Conservation (phyloP, 2,888 invertebrate species). For the Drosophila melanosoma region DNA sequence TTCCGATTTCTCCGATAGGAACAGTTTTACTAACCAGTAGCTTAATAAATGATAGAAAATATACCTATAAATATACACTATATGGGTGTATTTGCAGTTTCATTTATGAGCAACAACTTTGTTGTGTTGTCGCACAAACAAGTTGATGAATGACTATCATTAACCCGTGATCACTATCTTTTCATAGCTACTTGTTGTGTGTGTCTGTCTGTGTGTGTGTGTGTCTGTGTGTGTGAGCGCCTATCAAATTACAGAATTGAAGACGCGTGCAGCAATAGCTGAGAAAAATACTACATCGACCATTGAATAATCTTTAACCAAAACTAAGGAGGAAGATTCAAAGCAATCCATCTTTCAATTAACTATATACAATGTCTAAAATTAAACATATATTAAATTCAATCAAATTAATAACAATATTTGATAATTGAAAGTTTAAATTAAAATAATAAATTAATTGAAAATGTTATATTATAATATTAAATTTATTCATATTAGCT, state of each 20-base stretch:
- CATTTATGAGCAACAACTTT: not conserved
- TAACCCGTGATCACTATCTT: constrained; percentile 18
- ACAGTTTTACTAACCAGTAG: not conserved
- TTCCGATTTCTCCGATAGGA: not conserved
- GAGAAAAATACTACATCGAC: not conserved
- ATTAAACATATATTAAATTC: not conserved
- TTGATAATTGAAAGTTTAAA: not conserved
- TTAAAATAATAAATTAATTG: not conserved
- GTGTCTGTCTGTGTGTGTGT: not conserved
- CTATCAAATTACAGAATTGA: constrained; percentile 35
- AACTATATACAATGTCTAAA: too few relatives aligned
- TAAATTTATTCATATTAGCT: too few relatives aligned
- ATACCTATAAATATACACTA: not conserved
- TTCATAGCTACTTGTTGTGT: not conserved
- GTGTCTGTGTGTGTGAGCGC: not conserved
- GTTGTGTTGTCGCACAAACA: constrained; percentile 31
- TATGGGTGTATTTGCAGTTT: constrained; percentile 19
- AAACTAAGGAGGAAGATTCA: not conserved
- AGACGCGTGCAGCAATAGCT: constrained; percentile 24
- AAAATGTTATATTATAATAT: not conserved
- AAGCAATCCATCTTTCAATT: not conserved
- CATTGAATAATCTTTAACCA: not conserved
- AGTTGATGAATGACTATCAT: constrained; percentile 48
- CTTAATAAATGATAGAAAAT: not conserved
- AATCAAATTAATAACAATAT: not conserved